Evolutionary conservation across 2,113 vertebrate genomes (phyloP).

Genomic region (Lethenteron camtschaticum): DNA sequence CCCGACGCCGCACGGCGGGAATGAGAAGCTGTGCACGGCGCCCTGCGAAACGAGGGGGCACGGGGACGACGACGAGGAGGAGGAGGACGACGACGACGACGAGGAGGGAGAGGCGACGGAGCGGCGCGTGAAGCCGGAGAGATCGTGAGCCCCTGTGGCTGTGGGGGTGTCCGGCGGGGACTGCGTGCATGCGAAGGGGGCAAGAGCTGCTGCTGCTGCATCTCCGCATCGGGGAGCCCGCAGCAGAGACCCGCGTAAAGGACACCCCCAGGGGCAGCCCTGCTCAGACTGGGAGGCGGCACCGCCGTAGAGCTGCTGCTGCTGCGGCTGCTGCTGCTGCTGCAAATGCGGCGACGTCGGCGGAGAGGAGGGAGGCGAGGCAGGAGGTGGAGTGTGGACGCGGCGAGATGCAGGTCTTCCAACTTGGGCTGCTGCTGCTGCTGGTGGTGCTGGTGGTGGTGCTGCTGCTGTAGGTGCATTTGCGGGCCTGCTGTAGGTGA

Average conservation of each 20-base stretch:
- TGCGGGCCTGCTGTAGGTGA: not conserved
- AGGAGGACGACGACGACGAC: not conserved
- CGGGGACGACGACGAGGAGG: constrained; percentile 42
- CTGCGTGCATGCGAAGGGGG: constrained; percentile 65
- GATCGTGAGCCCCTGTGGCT: constrained; percentile 55
- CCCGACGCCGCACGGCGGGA: constrained; percentile 29
- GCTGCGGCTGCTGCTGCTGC: not conserved
- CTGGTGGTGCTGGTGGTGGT: not conserved
- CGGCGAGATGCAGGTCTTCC: constrained; percentile 1
- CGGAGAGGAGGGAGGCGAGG: not conserved
- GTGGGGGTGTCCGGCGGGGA: constrained; percentile 39
- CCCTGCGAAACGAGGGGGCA: constrained; percentile 62
- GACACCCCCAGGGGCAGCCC: constrained; percentile 2
- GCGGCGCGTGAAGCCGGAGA: constrained; percentile 36
- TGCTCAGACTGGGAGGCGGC: not conserved
- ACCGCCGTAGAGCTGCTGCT: not conserved
- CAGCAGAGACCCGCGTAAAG: not conserved
- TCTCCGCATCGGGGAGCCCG: not conserved
- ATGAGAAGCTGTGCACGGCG: constrained; percentile 56
- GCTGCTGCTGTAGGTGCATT: not conserved
- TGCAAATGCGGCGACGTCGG: not conserved
- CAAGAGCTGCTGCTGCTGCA: constrained; percentile 27
- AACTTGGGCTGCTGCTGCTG: not conserved
- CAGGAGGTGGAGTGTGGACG: not conserved
- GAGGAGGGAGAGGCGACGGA: no score